Evolutionary conservation across 2,888 invertebrate genomes (phyloP).

Genomic region (Erebia ligea): DNA sequence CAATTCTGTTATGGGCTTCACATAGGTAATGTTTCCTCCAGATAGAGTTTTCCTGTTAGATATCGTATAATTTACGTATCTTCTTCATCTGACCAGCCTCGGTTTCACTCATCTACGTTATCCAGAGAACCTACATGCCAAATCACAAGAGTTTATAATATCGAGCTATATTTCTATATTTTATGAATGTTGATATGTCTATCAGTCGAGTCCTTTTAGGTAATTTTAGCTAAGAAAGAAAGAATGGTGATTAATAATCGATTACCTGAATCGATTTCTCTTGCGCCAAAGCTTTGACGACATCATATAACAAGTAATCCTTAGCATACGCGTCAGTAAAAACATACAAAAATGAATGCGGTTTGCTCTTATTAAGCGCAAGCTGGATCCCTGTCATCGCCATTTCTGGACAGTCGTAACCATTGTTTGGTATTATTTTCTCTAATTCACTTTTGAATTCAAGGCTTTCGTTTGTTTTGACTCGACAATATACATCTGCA

Average conservation of each 20-base stretch:
- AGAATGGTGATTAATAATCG: not conserved
- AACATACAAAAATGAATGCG: constrained; percentile 60
- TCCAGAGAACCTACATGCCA: not conserved
- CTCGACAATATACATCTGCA: constrained; percentile 49
- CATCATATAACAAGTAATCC: constrained; percentile 48
- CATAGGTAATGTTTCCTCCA: no score
- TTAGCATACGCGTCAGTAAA: constrained; percentile 67
- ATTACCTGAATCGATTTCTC: constrained; percentile 52
- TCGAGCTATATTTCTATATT: not conserved
- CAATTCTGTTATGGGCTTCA: no score
- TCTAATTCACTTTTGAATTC: constrained; percentile 50
- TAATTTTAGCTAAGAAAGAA: no score
- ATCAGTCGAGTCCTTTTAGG: no score
- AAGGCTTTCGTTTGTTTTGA: constrained; percentile 48
- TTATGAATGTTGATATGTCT: no score
- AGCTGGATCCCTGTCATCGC: constrained; percentile 59
- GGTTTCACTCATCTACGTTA: no score
- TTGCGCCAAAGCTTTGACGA: constrained; percentile 52
- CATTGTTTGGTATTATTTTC: constrained; percentile 46
- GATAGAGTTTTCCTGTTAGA: no score
- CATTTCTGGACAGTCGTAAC: constrained; percentile 60
- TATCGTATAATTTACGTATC: no score
- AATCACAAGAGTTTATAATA: no score
- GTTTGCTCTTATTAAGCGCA: constrained; percentile 53
- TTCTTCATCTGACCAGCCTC: no score